These are phyloP conservation scores for Trematomus bernacchii DNA, from an alignment of 2,797 vertebrate genomes.

Conservation along the genomic window DNA sequence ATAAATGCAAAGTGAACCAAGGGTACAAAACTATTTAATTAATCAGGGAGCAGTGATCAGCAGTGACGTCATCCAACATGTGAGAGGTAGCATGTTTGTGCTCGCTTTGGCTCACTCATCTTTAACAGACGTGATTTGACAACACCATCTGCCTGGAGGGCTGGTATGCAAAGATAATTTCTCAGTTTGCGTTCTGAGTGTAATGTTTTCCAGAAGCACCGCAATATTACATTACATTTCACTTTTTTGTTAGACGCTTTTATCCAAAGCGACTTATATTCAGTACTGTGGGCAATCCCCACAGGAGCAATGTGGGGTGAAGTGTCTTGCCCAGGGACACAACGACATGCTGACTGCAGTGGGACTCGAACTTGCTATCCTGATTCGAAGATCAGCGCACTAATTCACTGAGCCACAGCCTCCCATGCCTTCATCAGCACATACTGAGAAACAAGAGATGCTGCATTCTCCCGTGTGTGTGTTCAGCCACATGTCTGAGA, in stretches of 20 bases:
- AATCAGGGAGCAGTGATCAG: not conserved
- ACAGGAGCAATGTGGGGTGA: too few relatives aligned
- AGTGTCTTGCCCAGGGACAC: too few relatives aligned
- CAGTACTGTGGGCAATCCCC: too few relatives aligned
- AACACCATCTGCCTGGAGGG: conserved; percentile 53
- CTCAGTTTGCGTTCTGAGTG: not conserved
- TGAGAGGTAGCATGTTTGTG: not conserved
- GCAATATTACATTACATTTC: too few relatives aligned
- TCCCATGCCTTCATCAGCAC: not conserved
- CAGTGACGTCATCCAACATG: conserved; percentile 4
- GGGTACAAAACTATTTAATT: not conserved
- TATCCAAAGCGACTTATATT: too few relatives aligned
- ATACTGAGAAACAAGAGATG: conserved; percentile 3
- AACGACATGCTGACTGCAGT: too few relatives aligned
- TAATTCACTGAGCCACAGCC: too few relatives aligned
- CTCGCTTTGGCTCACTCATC: conserved; percentile 19
- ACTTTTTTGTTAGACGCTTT: too few relatives aligned
- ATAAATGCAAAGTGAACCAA: not conserved
- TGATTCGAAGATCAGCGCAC: too few relatives aligned
- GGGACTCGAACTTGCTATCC: too few relatives aligned
- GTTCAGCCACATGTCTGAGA: conserved; percentile 2
- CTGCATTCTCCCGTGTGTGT: not conserved
- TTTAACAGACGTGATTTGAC: conserved; percentile 29
- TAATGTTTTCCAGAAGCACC: not conserved
- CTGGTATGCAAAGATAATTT: conserved; percentile 34